Base-by-base conservation (phyloP, 2,113 vertebrate species). In the Physeter macrocephalus region DNA sequence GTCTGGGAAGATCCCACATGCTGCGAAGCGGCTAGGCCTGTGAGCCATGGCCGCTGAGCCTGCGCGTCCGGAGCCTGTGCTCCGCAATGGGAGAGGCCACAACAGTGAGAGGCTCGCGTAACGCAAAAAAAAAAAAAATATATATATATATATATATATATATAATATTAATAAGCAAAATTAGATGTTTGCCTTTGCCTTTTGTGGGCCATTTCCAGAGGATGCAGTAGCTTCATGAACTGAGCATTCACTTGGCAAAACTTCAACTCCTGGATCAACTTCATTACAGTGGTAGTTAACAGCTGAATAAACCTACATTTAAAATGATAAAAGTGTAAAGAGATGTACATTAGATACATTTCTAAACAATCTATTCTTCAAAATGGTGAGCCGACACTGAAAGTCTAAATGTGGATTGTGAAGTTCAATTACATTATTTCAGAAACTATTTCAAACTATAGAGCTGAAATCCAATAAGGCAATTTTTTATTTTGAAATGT, bases 201-300 rank as follows among this genome's bases (percentile, higher is more conserved):
- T 99, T 95, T 98, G 98, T 10, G 98, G 97, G 94, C 98, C 98
- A 92, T 92, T 98, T 91, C 95, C 83, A 96, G 98, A 93, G 0
- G 83, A 96, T 15, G 98, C 96, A 0, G 13, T 3, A 77, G 97
- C 95, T 87, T 99, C 99, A 54, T 98, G 95, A 97, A 98, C 75
- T 94, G 96, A 89, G 94, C 95, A 98, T 75, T 99, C 99, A 64
- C 95, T 80, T 80, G 93, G 96, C 93, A 96, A 81, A 91, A 97
- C 81, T 20, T 95, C 46, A 80, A 82, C 39, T 94, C 98, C 98
- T 75, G 94, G 77, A 62, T 99, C 98, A 93, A 98, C 93, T 97
- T 99, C 99, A 96, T 71, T 25, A 59, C 92, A 98, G 90, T 98
- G 98, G 93, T 98, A 99, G 95, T 98, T 99, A 85, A 99, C 96